phyloP scores from a whole-genome alignment of 2,888 invertebrate species.

The Tanytarsus gracilentus region DNA sequence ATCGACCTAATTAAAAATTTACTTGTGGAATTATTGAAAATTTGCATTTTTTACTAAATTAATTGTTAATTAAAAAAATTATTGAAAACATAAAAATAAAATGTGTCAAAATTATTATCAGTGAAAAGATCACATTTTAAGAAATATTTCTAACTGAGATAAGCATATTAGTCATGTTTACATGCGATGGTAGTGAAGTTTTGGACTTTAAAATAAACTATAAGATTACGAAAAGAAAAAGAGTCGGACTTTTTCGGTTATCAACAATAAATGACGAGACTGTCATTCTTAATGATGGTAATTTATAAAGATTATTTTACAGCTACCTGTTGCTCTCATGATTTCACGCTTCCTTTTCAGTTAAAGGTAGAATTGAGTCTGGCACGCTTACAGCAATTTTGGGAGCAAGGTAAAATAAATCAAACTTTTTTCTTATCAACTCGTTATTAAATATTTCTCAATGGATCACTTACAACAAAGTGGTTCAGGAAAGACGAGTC shows the following conservation, averaged over 20 bases:
- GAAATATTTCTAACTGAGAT: too few species aligned
- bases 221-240: background rate
- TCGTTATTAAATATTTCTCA: background rate
- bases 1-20: too few species aligned
- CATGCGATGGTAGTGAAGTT: background rate
- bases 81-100: too few species aligned
- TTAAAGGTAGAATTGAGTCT: conserved; percentile 57
- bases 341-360: conserved; percentile 43
- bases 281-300: conserved; percentile 15
- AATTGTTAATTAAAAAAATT: too few species aligned
- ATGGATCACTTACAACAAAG: conserved; percentile 43
- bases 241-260: background rate
- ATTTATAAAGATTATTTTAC: background rate
- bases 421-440: background rate
- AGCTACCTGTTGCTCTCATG: background rate
- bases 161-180: background rate
- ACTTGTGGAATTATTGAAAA: too few species aligned
- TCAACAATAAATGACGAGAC: background rate
- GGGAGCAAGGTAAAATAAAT: conserved; percentile 56
- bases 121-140: too few species aligned
- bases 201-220: conserved; percentile 14
- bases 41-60: too few species aligned
- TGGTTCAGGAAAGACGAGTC: conserved; percentile 68
- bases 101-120: too few species aligned
- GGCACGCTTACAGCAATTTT: conserved; percentile 65